Evolutionary conservation across 1,140 invertebrate species (phyloP), one percentile per base, ranked within the genome.

Genomic region (Sitobion miscanthi): DNA sequence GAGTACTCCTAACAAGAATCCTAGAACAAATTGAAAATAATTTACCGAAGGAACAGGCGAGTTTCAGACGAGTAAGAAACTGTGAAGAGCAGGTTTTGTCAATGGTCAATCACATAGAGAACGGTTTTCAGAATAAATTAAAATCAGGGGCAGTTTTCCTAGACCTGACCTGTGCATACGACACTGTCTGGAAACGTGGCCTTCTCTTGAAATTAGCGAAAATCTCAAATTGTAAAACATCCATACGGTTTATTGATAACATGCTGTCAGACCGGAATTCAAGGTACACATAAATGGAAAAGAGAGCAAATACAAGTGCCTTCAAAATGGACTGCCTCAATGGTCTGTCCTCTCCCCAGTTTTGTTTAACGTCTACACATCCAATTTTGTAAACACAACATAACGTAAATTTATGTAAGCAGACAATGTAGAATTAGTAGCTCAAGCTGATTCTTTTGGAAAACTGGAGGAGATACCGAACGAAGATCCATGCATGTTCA

Each of bases 371-470:
- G 49, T 52, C 14, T 57, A 89, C n/a, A 89, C n/a, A 89, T 89
- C 87, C 6, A n/a, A 89, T 38, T 21, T 89, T 54, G 30, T 54
- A 57, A 89, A 52, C 30, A 89, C 8, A 89, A 89, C 30, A 89
- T 89, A n/a, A 23, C 20, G 87, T 20, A 89, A 89, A 89, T 89
- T 52, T 54, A 54, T 89, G 87, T 89, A 89, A 42, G 52, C n/a
- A 89, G 49, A 89, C n/a, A 14, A 89, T 35, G 87, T 89, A 23
- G 52, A 52, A 89, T 89, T 89, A 89, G 49, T 89, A 54, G 87
- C 49, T 38, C 52, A 87, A n/a, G 23, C 42, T 49, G 42, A 82
- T 1, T 87, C 45, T 1, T 89, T 89, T 89, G 49, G 49, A 89
- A 89, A 89, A 89, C 14, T 54, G 30, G 87, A 89, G 52, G 49